These are phyloP conservation scores for Calameuta filiformis DNA, from an alignment of 2,888 invertebrate genomes.

Conservation along the genomic window DNA sequence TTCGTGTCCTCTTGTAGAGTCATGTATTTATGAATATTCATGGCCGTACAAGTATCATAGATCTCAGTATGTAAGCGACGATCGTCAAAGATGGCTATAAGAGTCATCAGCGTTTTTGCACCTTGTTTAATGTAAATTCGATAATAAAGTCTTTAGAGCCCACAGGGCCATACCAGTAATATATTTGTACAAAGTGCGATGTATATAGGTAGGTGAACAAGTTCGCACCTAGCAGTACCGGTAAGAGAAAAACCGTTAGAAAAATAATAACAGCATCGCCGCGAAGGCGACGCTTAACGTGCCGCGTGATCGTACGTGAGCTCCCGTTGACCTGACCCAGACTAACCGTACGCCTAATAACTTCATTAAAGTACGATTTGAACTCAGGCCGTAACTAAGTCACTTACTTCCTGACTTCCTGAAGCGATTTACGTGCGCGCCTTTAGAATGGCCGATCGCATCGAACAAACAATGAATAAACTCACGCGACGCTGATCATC, in stretches of 20 bases:
- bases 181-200: background rate
- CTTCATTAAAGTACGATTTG: slow-evolving; percentile 34
- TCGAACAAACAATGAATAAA: background rate
- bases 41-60: background rate
- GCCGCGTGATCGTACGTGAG: slow-evolving; percentile 9
- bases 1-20: background rate
- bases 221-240: slow-evolving; percentile 11
- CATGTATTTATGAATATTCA: background rate
- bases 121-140: background rate
- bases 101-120: background rate
- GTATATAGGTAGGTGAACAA: background rate
- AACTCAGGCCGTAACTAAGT: background rate
- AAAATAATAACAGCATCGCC: slow-evolving; percentile 29
- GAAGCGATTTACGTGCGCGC: background rate
- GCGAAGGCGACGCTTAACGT: background rate
- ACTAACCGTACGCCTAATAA: slow-evolving; percentile 29
- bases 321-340: slow-evolving; percentile 20
- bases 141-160: background rate
- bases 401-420: background rate
- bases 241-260: slow-evolving; percentile 33
- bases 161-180: background rate
- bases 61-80: background rate
- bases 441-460: background rate
- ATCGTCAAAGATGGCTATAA: background rate
- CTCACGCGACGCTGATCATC: background rate